Percentiles rank a stretch among this genome's conserved stretches.
Conservation (phyloP, 2,113 vertebrate genomes). For the Gallinago undulata region DNA sequence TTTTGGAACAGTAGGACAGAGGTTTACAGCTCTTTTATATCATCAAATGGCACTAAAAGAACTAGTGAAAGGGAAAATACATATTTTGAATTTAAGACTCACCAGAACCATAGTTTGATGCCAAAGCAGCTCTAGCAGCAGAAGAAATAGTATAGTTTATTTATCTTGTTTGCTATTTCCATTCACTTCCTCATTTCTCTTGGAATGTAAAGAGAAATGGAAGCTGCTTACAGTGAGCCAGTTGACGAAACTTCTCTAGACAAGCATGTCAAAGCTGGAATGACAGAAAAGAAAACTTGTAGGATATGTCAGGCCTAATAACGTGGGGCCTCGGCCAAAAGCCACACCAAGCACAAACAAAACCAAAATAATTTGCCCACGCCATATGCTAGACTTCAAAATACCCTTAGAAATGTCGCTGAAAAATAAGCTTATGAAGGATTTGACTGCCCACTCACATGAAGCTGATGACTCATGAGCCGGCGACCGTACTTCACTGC, state of each 20-base stretch:
- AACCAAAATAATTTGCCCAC: neutral
- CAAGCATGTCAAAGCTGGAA: neutral
- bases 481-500: neutral
- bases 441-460: slow-evolving; percentile 41
- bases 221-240: neutral
- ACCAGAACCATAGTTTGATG: neutral
- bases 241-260: neutral
- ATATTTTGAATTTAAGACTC: neutral
- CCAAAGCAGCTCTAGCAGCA: neutral
- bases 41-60: neutral
- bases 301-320: neutral
- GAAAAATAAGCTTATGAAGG: slow-evolving; percentile 12
- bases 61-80: neutral
- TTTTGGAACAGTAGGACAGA: neutral
- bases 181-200: neutral
- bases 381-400: neutral
- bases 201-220: neutral
- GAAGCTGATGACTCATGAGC: slow-evolving; percentile 30
- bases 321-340: neutral
- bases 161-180: neutral
- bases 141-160: neutral
- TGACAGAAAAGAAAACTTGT: neutral
- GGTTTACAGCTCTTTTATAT: neutral
- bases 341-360: neutral
- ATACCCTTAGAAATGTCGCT: neutral